A percentile compares a stretch with the other conserved stretches of the same genome.
Conservation (phyloP, 2,797 vertebrate species). For the Acanthiza pusilla region DNA sequence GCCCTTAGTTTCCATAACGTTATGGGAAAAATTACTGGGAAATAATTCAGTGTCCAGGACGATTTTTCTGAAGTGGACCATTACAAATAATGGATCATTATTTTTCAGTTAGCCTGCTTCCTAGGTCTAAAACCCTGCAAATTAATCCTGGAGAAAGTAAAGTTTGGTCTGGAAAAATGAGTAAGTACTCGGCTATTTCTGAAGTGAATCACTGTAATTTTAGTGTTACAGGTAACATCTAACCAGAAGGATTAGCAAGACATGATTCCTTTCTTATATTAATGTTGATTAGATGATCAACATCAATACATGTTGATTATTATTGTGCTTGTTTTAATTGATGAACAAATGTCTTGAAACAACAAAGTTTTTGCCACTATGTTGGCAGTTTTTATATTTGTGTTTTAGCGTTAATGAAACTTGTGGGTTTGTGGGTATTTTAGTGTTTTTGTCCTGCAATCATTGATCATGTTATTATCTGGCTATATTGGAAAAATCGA, state of each 20-base stretch:
- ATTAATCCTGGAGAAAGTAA: not conserved
- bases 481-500: not conserved
- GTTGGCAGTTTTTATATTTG: not conserved
- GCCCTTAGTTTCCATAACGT: fast-evolving
- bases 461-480: not conserved
- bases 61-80: not conserved
- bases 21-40: not conserved
- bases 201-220: not conserved
- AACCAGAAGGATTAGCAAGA: not conserved
- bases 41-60: not conserved
- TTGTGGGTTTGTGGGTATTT: not conserved
- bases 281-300: not conserved
- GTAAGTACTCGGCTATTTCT: not conserved
- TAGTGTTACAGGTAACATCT: not conserved
- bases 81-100: not conserved
- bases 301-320: not conserved
- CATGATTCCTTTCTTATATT: not conserved
- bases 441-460: not conserved
- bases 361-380: not conserved
- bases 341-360: not conserved
- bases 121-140: not conserved
- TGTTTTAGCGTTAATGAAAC: not conserved
- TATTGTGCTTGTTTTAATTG: not conserved
- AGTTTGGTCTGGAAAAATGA: not conserved
- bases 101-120: not conserved